Conservation (phyloP, 2,797 vertebrate genomes). For the Sorex maritimensis region DNA sequence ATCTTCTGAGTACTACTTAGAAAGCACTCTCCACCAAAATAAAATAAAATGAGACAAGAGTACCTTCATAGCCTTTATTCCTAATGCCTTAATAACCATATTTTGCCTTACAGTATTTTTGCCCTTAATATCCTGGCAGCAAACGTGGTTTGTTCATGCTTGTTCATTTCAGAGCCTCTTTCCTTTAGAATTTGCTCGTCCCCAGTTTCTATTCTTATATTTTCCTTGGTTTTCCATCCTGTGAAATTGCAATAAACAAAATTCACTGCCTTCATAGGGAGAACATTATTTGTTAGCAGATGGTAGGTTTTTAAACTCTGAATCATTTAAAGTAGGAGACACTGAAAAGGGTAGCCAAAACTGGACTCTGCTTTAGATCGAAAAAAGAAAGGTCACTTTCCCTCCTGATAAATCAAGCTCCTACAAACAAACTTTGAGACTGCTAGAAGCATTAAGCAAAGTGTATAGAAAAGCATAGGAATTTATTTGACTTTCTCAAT, state of each 20-base stretch:
- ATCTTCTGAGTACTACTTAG: no score
- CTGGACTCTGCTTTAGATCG: conserved; percentile 83
- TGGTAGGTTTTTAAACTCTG: conserved; percentile 83
- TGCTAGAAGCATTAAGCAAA: conserved; percentile 58
- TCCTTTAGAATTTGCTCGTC: conserved; percentile 71
- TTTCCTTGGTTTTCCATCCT: conserved; percentile 64
- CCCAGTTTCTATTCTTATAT: conserved; percentile 71
- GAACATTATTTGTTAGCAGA: conserved; percentile 85
- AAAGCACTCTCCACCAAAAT: no score
- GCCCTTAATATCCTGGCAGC: background rate
- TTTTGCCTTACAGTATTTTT: conserved; percentile 22
- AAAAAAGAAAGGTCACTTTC: conserved; percentile 85
- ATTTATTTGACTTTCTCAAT: conserved; percentile 74
- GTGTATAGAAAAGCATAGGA: conserved; percentile 31
- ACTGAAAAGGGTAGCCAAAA: conserved; percentile 86
- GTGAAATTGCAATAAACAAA: conserved; percentile 73
- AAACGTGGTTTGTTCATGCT: conserved; percentile 26
- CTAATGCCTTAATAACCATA: background rate
- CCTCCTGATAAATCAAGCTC: conserved; percentile 82
- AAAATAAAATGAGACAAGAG: no score
- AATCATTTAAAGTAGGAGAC: conserved; percentile 82
- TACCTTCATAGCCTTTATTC: background rate
- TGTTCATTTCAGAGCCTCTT: conserved; percentile 39
- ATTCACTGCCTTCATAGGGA: conserved; percentile 65
- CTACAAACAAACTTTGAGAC: conserved; percentile 83